These are phyloP conservation scores for Marisa cornuarietis DNA, from an alignment of 1,140 invertebrate genomes.

Conservation along the genomic window DNA sequence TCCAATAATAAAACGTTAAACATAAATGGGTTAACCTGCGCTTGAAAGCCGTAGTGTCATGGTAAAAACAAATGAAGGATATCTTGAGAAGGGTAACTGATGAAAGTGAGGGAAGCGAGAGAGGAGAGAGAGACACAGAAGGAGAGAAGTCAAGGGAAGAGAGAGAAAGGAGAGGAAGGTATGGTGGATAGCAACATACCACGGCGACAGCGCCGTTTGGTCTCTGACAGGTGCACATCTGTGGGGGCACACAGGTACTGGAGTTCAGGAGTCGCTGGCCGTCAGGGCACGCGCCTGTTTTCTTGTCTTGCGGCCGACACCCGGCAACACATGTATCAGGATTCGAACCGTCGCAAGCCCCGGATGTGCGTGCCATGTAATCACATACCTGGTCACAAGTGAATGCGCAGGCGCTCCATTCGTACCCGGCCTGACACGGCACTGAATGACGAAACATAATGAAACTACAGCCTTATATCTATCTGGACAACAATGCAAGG, in stretches of 20 bases:
- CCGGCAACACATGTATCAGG: constrained; percentile 41
- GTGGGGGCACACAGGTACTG: constrained; percentile 40
- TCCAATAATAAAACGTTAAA: too few relatives aligned
- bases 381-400: constrained; percentile 49
- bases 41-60: too few relatives aligned
- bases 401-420: constrained; percentile 42
- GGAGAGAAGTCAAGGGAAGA: too few relatives aligned
- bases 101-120: too few relatives aligned
- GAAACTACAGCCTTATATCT: too few relatives aligned
- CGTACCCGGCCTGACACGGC: constrained; percentile 43
- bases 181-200: constrained; percentile 23
- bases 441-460: constrained; percentile 25
- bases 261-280: constrained; percentile 42
- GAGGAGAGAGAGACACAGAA: too few relatives aligned
- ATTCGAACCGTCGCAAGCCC: constrained; percentile 32
- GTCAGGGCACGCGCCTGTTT: constrained; percentile 21
- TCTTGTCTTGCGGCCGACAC: constrained; percentile 28
- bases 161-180: too few relatives aligned
- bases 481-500: too few relatives aligned
- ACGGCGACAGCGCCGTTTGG: constrained; percentile 45
- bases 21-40: too few relatives aligned
- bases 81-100: too few relatives aligned
- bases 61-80: too few relatives aligned
- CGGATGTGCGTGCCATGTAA: constrained; percentile 27
- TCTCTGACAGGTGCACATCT: constrained; percentile 48